These are phyloP conservation scores for Irena cyanogastra DNA, from an alignment of 2,113 vertebrate species.

Conservation along the genomic window DNA sequence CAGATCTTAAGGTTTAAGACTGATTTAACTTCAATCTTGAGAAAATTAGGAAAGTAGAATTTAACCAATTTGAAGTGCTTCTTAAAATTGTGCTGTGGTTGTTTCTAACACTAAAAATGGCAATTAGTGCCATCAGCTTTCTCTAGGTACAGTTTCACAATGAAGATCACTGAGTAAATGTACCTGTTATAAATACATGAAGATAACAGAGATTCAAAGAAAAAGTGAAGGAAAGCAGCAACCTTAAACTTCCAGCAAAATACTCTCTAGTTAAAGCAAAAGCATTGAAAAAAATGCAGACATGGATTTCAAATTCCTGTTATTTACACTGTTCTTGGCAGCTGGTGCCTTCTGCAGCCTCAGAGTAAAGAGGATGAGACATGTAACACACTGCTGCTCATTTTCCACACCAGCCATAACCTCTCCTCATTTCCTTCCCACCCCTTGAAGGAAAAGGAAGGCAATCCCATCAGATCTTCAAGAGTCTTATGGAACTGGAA, in stretches of 20 bases:
- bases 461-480: neutral
- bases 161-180: neutral
- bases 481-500: neutral
- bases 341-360: neutral
- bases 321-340: neutral
- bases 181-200: neutral
- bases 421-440: neutral
- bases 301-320: neutral
- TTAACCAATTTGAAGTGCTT: neutral
- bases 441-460: neutral
- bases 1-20: neutral
- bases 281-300: neutral
- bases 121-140: neutral
- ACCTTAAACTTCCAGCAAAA: neutral
- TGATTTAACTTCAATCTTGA: neutral
- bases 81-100: neutral
- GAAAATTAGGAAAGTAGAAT: neutral
- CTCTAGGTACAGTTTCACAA: neutral
- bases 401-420: neutral
- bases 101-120: neutral
- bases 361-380: neutral
- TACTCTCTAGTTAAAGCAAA: neutral
- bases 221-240: neutral
- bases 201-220: neutral
- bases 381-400: neutral